phyloP scores from a whole-genome alignment of 2,797 vertebrate genomes.

The Sebastes alutus region DNA sequence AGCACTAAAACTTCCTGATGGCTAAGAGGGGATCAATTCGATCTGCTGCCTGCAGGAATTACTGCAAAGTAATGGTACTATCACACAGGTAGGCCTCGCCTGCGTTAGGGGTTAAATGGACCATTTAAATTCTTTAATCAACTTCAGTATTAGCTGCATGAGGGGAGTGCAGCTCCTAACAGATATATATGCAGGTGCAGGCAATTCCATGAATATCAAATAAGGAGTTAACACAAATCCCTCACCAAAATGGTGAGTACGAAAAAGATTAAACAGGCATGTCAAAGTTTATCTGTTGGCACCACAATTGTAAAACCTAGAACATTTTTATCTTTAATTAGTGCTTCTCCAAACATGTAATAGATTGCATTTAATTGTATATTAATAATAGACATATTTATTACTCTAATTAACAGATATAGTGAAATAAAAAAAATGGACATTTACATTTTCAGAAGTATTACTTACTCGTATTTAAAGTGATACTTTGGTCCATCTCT shows the following conservation, averaged over 20 bases:
- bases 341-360: background rate
- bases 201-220: constrained; percentile 67
- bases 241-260: background rate
- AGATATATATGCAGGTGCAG: constrained; percentile 47
- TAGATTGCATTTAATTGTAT: background rate
- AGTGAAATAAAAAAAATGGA: background rate
- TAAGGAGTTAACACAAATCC: constrained; percentile 45
- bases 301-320: background rate
- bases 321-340: background rate
- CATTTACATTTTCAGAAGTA: background rate
- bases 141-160: constrained; percentile 75
- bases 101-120: constrained; percentile 79
- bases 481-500: background rate
- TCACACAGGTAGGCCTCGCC: constrained; percentile 71
- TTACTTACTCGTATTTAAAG: background rate
- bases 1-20: constrained; percentile 85
- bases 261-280: constrained; percentile 1
- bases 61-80: constrained; percentile 80
- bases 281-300: background rate
- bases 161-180: constrained; percentile 36
- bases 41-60: constrained; percentile 78
- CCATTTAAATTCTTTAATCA: constrained; percentile 85
- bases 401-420: background rate
- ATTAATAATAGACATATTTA: background rate
- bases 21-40: constrained; percentile 82